Percentiles rank a stretch among this genome's conserved stretches.
Conservation (phyloP, 2,797 vertebrate genomes). For the Pseudomugil gertrudae region DNA sequence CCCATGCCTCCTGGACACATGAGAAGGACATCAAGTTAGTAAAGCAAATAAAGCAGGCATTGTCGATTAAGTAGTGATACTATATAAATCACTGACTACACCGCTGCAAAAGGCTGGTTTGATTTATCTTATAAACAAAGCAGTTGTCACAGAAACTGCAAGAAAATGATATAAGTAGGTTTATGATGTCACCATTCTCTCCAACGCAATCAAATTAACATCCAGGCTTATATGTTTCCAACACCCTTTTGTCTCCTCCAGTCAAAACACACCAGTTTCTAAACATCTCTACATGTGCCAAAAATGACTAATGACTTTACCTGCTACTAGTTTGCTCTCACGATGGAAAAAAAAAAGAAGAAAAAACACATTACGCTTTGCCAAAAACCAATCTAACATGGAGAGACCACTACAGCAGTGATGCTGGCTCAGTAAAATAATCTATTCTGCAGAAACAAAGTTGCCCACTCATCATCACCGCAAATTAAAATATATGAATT, state of each 20-base stretch:
- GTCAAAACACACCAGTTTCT: conserved; percentile 27
- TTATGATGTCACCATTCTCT: conserved; percentile 10
- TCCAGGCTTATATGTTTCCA: conserved; percentile 4
- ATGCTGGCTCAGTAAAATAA: conserved; percentile 53
- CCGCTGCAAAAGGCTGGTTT: not conserved
- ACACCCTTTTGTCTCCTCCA: conserved; percentile 20
- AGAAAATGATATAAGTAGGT: not conserved
- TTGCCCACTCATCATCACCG: conserved; percentile 71
- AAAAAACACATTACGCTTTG: conserved; percentile 52
- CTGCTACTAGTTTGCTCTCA: conserved; percentile 40
- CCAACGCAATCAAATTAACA: conserved; percentile 15
- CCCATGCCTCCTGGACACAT: conserved; percentile 57
- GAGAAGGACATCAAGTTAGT: conserved; percentile 63
- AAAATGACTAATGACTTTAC: conserved; percentile 52
- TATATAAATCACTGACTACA: conserved; percentile 34
- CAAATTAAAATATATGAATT: conserved; percentile 78
- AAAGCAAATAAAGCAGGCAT: conserved; percentile 59
- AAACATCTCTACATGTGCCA: conserved; percentile 38
- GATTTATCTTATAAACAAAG: not conserved
- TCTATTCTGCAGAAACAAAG: conserved; percentile 66
- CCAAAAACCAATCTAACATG: conserved; percentile 50
- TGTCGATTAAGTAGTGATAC: conserved; percentile 63
- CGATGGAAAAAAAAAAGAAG: conserved; percentile 25
- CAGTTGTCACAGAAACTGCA: conserved; percentile 12
- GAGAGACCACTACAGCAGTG: conserved; percentile 54